Evolutionary conservation across 2,888 invertebrate genomes (phyloP), one percentile per base, ranked within the genome.

Genomic region (Caenorhabditis uteleia): DNA sequence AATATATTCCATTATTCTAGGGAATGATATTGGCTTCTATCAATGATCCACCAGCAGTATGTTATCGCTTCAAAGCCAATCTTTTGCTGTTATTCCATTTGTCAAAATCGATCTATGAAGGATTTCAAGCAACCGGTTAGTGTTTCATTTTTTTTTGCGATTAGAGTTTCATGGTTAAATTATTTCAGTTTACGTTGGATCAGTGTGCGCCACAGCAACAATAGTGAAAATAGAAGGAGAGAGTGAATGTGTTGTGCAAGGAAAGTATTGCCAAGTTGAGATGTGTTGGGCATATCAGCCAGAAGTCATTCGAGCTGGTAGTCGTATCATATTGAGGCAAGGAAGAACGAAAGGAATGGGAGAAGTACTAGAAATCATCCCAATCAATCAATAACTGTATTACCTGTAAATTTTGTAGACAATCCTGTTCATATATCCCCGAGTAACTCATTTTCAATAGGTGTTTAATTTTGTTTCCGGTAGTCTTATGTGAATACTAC

Each of bases 121-220:
- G 87, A 26, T 87, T 87, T 78, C 86, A 87, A 79, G 91, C 93
- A 20, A 95, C 95, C 18, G 77, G 77, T 74, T n/a, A 53, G 48
- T 7, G 8, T 10, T 8, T 29, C 29, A 34, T 14, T 34, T 23
- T n/a, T 39, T 51, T n/a, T 5, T 25, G 6, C 16, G 10, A 25
- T 6, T 25, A 25, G 12, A 36, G 20, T 7, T 23, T 38, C 21
- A 38, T 42, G 42, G 3, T 42, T 16, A 12, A 10, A 20, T 26
- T 20, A 29, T 25, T 66, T 18, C 46, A 0, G 91, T 95, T 0
- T 94, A 95, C 84, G 91, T 95, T 48, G 95, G 94, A 0, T 95
- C 93, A 78, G 91, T 98, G 7, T 87, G 95, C 0, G 95, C 95
- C 85, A 95, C 95, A 0, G 95, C 92, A n/a, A 89, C 91, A 8